phyloP scores from a whole-genome alignment of 2,888 invertebrate species.

The Cheilosia vulpina region DNA sequence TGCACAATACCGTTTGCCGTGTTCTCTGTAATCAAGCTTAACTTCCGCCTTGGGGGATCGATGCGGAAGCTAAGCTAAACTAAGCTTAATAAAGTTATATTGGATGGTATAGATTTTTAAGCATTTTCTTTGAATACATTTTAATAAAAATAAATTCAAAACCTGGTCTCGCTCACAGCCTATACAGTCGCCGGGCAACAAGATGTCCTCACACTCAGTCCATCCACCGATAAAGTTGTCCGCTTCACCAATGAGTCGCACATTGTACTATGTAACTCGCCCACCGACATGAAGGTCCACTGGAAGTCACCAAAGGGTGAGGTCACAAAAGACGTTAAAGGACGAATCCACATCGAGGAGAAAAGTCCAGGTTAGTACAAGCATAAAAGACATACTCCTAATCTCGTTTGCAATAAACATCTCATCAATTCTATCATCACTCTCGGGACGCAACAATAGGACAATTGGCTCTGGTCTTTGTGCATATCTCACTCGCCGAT shows the following conservation, averaged over 20 bases:
- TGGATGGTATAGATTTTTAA: too few relatives aligned
- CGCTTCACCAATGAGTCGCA: slow-evolving; percentile 84
- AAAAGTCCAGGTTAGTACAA: slow-evolving; percentile 78
- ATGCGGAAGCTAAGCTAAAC: too few relatives aligned
- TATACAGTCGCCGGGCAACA: slow-evolving; percentile 79
- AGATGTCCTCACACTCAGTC: slow-evolving; percentile 80
- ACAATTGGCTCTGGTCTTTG: slow-evolving; percentile 84
- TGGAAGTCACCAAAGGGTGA: slow-evolving; percentile 83
- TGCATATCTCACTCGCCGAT: slow-evolving; percentile 83
- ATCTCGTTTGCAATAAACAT: not conserved
- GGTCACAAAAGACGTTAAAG: slow-evolving; percentile 82
- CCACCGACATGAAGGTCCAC: slow-evolving; percentile 80
- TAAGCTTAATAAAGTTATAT: too few relatives aligned
- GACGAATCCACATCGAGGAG: slow-evolving; percentile 83
- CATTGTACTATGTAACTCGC: slow-evolving; percentile 82
- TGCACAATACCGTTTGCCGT: too few relatives aligned
- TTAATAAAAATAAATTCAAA: not conserved
- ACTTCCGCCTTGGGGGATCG: too few relatives aligned
- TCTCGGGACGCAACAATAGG: slow-evolving; percentile 76
- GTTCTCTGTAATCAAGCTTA: too few relatives aligned
- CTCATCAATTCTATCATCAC: not conserved
- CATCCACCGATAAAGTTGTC: slow-evolving; percentile 81
- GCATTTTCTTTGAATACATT: too few relatives aligned
- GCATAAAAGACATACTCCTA: not conserved
- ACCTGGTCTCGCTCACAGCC: slow-evolving; percentile 75